These are phyloP conservation scores for Catajapyx aquilonaris DNA, from an alignment of 1,140 invertebrate species.

Conservation along the genomic window DNA sequence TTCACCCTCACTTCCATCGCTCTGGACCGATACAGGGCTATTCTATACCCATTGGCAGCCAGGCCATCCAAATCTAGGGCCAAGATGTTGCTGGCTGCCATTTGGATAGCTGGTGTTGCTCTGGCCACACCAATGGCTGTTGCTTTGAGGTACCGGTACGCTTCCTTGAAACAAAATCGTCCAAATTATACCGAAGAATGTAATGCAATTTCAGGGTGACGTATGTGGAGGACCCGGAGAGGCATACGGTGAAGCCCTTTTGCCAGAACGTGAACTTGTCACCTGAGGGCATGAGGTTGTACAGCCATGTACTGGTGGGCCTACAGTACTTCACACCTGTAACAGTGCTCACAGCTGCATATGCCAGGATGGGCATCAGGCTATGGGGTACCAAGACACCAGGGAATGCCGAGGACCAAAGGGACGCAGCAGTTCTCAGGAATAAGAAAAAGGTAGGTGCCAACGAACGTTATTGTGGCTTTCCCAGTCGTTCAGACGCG, in stretches of 20 bases:
- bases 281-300: constrained; percentile 28
- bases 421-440: constrained; percentile 48
- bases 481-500: no score
- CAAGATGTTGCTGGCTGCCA: constrained; percentile 39
- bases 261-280: constrained; percentile 32
- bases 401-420: constrained; percentile 45
- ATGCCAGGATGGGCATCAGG: constrained; percentile 48
- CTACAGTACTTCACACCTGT: constrained; percentile 54
- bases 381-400: constrained; percentile 53
- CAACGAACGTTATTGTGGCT: no score
- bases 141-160: no score
- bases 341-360: constrained; percentile 52
- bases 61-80: constrained; percentile 42
- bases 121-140: constrained; percentile 43
- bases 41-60: constrained; percentile 27
- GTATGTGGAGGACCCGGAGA: constrained; percentile 15
- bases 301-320: constrained; percentile 29
- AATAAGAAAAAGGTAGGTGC: constrained; percentile 65
- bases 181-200: no score
- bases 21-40: constrained; percentile 35
- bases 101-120: constrained; percentile 38
- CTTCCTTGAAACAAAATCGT: no score
- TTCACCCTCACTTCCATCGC: constrained; percentile 63
- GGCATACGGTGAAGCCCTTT: constrained; percentile 25
- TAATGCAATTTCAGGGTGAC: no score